These are phyloP conservation scores for Sander lucioperca DNA, from an alignment of 2,113 vertebrate species.

Conservation along the genomic window DNA sequence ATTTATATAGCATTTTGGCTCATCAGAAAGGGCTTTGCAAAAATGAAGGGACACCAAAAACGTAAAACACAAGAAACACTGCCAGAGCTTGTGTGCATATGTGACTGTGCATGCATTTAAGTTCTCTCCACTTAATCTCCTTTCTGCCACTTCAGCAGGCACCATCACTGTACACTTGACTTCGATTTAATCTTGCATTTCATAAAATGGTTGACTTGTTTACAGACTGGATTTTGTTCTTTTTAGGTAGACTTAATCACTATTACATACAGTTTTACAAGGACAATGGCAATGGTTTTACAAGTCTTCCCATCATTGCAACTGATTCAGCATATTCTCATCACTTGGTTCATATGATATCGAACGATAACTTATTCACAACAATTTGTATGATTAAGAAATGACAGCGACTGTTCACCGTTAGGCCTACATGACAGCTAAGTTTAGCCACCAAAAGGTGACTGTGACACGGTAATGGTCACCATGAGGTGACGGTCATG, in stretches of 20 bases:
- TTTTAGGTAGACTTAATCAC: slow-evolving; percentile 18
- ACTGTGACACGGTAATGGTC: too few relatives aligned
- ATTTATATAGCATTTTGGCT: slow-evolving; percentile 29
- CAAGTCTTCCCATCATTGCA: neutral
- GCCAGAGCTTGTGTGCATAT: neutral
- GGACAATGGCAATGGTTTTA: neutral
- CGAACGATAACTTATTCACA: too few relatives aligned
- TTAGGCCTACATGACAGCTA: too few relatives aligned
- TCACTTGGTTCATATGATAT: too few relatives aligned
- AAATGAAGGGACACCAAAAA: slow-evolving; percentile 14
- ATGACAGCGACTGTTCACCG: too few relatives aligned
- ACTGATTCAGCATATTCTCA: neutral
- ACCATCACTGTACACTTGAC: slow-evolving; percentile 10
- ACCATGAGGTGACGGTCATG: too few relatives aligned
- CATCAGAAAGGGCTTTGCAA: slow-evolving; percentile 3
- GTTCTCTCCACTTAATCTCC: slow-evolving; percentile 39
- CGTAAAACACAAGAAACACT: slow-evolving; percentile 2
- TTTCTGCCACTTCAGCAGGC: slow-evolving; percentile 48
- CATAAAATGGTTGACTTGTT: slow-evolving; percentile 19
- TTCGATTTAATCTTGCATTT: slow-evolving; percentile 31
- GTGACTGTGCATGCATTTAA: slow-evolving; percentile 36
- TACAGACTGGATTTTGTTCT: neutral
- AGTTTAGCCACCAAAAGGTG: too few relatives aligned
- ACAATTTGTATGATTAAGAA: too few relatives aligned
- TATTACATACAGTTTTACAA: slow-evolving; percentile 3